A percentile compares a stretch with the other conserved stretches of the same genome.
phyloP scores from a whole-genome alignment of 2,113 vertebrate species.

The Bufo bufo region DNA sequence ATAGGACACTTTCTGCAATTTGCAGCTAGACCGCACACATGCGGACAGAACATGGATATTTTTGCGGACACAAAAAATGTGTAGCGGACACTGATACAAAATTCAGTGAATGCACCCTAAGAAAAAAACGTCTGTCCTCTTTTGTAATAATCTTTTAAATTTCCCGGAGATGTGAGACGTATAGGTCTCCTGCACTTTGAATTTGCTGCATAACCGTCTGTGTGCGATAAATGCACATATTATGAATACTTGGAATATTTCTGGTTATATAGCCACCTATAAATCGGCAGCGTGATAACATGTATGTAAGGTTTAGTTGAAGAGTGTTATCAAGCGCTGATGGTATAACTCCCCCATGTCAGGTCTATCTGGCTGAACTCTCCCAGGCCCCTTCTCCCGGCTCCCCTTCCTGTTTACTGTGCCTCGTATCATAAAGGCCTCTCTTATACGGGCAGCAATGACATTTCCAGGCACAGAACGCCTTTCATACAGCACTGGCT shows the following conservation, averaged over 20 bases:
- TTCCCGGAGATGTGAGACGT: no score
- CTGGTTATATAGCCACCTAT: not conserved
- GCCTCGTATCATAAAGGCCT: constrained; percentile 49
- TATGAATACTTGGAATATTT: not conserved
- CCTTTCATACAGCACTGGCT: constrained; percentile 51
- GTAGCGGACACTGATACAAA: no score
- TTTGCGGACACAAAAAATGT: no score
- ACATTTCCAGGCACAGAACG: constrained; percentile 57
- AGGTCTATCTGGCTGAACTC: constrained; percentile 32
- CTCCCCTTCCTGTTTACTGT: constrained; percentile 54
- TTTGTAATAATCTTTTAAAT: no score
- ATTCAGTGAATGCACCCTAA: no score
- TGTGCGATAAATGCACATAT: not conserved
- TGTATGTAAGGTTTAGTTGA: not conserved
- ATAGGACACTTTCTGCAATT: no score
- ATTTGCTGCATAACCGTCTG: not conserved
- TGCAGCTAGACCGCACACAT: no score
- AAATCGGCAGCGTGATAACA: not conserved
- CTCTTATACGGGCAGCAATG: constrained; percentile 49
- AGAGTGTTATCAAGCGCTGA: not conserved
- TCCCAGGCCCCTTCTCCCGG: constrained; percentile 48
- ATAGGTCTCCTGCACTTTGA: not conserved
- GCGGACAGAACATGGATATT: no score
- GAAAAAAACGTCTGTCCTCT: no score
- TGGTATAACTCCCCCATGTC: not conserved